These are phyloP conservation scores for Tenualosa thibaudeaui DNA, from an alignment of 2,797 vertebrate species.

Conservation along the genomic window DNA sequence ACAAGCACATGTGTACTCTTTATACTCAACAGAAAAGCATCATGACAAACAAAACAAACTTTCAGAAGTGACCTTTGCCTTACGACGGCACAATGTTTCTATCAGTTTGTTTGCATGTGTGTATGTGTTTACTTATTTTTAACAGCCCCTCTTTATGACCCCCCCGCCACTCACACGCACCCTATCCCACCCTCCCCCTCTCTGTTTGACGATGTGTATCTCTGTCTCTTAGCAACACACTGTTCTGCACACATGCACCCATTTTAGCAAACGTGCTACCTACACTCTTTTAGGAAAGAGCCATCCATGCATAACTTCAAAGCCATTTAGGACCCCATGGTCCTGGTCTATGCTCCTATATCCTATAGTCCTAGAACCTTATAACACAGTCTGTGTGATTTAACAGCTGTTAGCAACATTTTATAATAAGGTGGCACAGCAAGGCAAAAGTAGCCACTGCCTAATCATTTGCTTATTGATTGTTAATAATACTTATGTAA, in stretches of 20 bases:
- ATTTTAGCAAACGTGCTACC: not conserved
- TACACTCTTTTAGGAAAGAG: not conserved
- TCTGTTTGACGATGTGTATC: constrained; percentile 7
- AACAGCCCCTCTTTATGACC: not conserved
- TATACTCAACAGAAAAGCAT: not conserved
- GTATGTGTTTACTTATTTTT: not conserved
- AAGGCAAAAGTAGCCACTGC: no score
- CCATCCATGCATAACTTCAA: not conserved
- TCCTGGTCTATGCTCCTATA: not conserved
- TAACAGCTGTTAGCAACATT: not conserved
- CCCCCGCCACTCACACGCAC: not conserved
- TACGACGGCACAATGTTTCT: not conserved
- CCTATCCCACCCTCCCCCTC: not conserved
- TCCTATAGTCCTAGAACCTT: no score
- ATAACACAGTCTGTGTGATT: not conserved
- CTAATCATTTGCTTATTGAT: no score
- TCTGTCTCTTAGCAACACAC: constrained; percentile 5
- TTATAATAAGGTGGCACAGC: no score
- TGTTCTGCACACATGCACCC: not conserved
- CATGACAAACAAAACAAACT: not conserved
- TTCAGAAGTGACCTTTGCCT: not conserved
- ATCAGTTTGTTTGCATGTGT: not conserved
- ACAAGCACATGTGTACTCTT: not conserved
- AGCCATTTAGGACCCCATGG: not conserved
- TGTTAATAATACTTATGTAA: no score